phyloP scores from a whole-genome alignment of 2,113 vertebrate genomes.

The Sturnus vulgaris region DNA sequence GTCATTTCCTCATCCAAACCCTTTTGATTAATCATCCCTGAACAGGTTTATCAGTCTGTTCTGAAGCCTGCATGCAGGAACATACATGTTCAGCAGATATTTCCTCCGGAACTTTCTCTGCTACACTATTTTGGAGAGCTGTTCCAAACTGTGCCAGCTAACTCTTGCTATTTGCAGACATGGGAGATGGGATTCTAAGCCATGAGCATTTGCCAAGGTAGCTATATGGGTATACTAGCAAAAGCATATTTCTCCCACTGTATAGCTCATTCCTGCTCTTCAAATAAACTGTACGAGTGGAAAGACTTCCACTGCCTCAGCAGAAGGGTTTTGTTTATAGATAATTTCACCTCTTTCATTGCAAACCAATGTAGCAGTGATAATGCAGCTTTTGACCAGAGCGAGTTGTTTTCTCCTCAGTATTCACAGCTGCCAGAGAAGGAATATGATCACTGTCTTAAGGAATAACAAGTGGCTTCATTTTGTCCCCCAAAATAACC shows the following conservation, averaged over 20 bases:
- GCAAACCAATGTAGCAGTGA: not conserved
- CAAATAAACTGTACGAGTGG: not conserved
- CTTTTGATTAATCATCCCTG: not conserved
- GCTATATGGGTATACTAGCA: conserved; percentile 19
- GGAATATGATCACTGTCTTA: not conserved
- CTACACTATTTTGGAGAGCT: conserved; percentile 18
- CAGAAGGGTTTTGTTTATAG: not conserved
- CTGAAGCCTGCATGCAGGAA: not conserved
- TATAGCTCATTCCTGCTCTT: not conserved
- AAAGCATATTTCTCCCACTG: conserved; percentile 17
- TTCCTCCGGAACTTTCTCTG: not conserved
- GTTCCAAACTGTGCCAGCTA: conserved; percentile 24
- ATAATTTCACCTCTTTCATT: not conserved
- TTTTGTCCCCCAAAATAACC: not conserved
- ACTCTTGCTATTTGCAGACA: conserved; percentile 53
- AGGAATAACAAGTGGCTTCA: conserved; percentile 14
- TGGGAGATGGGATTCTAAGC: conserved; percentile 23
- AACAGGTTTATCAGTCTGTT: conserved; percentile 13
- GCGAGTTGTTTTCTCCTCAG: not conserved
- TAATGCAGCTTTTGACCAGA: not conserved
- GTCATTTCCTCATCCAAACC: not conserved
- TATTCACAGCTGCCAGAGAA: not conserved
- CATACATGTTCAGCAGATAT: conserved; percentile 16
- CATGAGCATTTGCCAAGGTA: conserved; percentile 18
- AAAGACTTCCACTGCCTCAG: not conserved